Evolutionary conservation across 2,888 invertebrate genomes (phyloP).

Genomic region (Orthosia gracilis): DNA sequence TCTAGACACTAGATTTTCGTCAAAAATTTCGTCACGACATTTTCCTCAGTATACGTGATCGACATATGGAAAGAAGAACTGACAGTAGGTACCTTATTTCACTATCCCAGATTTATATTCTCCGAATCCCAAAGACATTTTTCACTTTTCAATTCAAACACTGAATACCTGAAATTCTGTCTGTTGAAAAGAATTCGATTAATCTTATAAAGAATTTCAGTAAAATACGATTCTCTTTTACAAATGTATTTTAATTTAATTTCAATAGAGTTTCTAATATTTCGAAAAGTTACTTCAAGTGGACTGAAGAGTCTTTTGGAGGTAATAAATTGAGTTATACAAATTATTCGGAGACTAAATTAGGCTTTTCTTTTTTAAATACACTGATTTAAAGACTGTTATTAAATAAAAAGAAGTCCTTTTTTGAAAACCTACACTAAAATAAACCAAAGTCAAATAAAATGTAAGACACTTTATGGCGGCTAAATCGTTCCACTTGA

Average conservation of each 20-base stretch:
- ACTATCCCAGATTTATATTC: constrained; percentile 6
- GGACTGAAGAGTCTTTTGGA: neutral
- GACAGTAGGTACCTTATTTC: neutral
- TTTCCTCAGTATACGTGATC: neutral
- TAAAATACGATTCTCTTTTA: constrained; percentile 26
- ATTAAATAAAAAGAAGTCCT: neutral
- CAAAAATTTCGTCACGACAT: neutral
- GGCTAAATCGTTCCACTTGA: too few relatives aligned
- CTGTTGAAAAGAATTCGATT: neutral
- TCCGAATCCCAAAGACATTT: neutral
- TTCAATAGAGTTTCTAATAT: constrained; percentile 9
- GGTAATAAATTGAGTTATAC: neutral
- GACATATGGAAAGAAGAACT: neutral
- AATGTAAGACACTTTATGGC: too few relatives aligned
- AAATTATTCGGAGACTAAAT: neutral
- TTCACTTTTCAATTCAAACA: constrained; percentile 20
- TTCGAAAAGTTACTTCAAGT: neutral
- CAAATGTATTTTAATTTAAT: constrained; percentile 29
- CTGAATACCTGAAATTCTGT: neutral
- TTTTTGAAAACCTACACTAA: too few relatives aligned
- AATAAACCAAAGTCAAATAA: too few relatives aligned
- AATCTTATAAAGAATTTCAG: constrained; percentile 19
- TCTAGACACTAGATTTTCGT: too few relatives aligned
- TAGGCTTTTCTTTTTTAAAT: neutral
- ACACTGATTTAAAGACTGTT: neutral